Evolutionary conservation across 2,113 vertebrate genomes (phyloP), one percentile per base, ranked within the genome.

Genomic region (Cacatua alba): DNA sequence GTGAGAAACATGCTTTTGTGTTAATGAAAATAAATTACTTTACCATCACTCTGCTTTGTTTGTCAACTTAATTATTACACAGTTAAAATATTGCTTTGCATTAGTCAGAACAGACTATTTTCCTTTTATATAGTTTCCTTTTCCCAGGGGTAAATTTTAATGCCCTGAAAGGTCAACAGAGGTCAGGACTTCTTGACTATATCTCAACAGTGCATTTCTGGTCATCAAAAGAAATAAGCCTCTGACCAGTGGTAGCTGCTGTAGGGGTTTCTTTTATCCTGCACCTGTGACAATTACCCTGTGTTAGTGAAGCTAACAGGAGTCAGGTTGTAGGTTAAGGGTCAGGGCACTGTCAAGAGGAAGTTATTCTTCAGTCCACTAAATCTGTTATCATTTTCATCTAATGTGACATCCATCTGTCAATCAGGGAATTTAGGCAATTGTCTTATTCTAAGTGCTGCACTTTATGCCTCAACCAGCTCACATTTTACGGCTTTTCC

Each of bases 311-410:
- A 98, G 98, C 98, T 99, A 98, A 99, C 98, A 98, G 98, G 98
- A 99, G 98, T 99, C 98, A 98, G 98, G 98, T 97, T 97, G 97
- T 91, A 98, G 98, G 98, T 99, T 98, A 98, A 95, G 96, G 99
- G 98, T 99, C 98, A 98, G 96, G 97, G 97, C 97, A 98, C 98
- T 98, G 98, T 98, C 98, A 99, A 99, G 99, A 99, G 99, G 99
- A 99, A 99, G 98, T 99, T 98, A 98, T 98, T 98, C 98, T 98
- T 98, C 97, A 98, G 96, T 97, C 98, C 96, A 97, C 98, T 98
- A 98, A 99, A 98, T 98, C 98, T 98, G 98, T 99, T 99, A 99
- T 99, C 98, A 98, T 98, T 98, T 98, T 98, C 98, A 98, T 99
- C 98, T 99, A 98, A 99, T 98, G 98, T 98, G 98, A 98, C 97